Evolutionary conservation across 1,140 invertebrate genomes (phyloP), one percentile per base, ranked within the genome.

Genomic region (Lasioglossum albipes): DNA sequence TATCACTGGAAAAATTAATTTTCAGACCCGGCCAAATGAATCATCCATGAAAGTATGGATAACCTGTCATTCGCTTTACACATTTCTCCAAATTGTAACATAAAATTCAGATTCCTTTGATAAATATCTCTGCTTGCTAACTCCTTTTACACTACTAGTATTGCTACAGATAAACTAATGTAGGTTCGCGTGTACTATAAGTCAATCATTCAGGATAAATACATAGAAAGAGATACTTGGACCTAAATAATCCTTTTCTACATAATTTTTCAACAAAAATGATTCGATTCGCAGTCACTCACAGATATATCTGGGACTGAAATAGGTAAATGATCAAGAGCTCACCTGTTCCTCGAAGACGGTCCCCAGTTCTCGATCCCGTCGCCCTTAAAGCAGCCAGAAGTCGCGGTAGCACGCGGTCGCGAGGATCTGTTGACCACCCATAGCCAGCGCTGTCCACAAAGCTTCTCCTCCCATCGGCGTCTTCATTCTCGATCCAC

Each of bases 401-500:
- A 68, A 7, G 4, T 22, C 36, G 66, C 12, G 22, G 22, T 49
- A 65, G 42, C 41, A 74, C 49, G 52, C 62, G n/a, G 12, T 36
- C 65, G 36, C 59, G 64, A 27, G 31, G 61, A 64, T 42, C 36
- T n/a, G 45, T 22, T 31, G 61, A 42, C n/a, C 42, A 49, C 42
- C 7, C 69, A n/a, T 71, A 20, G 42, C 49, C 42, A 16, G 10
- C 65, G 52, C 52, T 52, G 65, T 27, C 54, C 45, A 42, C 45
- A 62, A 70, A 27, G 27, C n/a, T 27, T 67, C 71, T 57, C 61
- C 42, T 54, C 59, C 31, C 31, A 42, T 45, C 16, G n/a, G 45
- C 18, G 45, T 66, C 66, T 49, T 79, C 77, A 79, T 79, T 36
- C 74, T 79, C 64, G 22, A 74, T 59, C 45, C 42, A 20, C 59